Evolutionary conservation across 2,888 invertebrate species (phyloP), one percentile per base, ranked within the genome.

Genomic region (Pachliopta kotzebuea): DNA sequence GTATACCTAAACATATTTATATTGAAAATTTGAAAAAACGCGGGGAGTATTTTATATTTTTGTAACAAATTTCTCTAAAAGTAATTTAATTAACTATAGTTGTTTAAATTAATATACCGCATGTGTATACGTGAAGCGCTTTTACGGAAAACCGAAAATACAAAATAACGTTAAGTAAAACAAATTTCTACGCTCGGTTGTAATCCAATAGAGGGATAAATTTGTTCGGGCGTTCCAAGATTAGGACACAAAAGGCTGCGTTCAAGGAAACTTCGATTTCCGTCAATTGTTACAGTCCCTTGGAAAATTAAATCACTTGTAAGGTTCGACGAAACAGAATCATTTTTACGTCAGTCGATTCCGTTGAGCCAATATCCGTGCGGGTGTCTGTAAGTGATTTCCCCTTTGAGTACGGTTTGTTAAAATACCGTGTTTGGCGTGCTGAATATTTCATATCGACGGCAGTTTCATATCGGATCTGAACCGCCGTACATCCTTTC

Each of bases 281-380:
- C 86, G 83, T 70, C 83, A 78, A 83, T 84, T 83, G 81, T 65
- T 60, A 65, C 52, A 53, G 81, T 76, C 76, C 74, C 74, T 74
- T 74, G 72, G 74, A 75, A 79, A 85, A 84, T 80, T 78, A 79
- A 80, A 83, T 85, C 83, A 80, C 79, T 83, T 77, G 81, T 77
- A 77, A 79, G 76, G 76, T 65, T 65, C 60, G 50, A 50, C 59
- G 52, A 60, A 60, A 65, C 60, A 65, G 53, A 84, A 83, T 83
- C 82, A 81, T 80, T 84, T 84, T 85, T 81, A 80, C 79, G 80
- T 76, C 83, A 80, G 78, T 81, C 75, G 75, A 73, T 76, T 75
- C 71, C 72, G 75, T 70, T 76, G 75, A 70, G 70, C 70, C 76
- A 78, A 80, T 79, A 81, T 80, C 76, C 75, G 74, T 11, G 37